A percentile compares a stretch with the other conserved stretches of the same genome.
Evolutionary conservation across 2,797 vertebrate genomes (phyloP).

Genomic region (Micrastur ruficollis): DNA sequence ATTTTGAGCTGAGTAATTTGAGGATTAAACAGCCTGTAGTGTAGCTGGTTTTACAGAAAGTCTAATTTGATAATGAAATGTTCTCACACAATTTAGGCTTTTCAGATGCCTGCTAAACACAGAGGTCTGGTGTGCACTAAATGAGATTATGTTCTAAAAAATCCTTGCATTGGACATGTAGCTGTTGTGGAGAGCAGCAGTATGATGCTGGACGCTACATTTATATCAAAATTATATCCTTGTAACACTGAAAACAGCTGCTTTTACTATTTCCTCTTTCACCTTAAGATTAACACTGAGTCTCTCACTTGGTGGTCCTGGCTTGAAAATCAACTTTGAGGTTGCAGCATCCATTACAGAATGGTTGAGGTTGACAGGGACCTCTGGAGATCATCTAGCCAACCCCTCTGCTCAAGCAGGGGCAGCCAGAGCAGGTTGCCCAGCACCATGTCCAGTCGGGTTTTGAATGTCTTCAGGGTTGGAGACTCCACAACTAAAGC

Average conservation of each 20-base stretch:
- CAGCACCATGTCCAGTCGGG: not conserved
- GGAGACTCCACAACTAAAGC: not conserved
- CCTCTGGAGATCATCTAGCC: not conserved
- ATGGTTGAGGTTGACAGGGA: not conserved
- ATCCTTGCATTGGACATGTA: not conserved
- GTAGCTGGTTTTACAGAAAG: slow-evolving; percentile 31
- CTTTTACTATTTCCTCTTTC: not conserved
- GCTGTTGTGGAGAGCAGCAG: not conserved
- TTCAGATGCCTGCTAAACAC: slow-evolving; percentile 27
- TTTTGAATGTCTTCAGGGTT: not conserved
- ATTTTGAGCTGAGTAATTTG: slow-evolving; percentile 27
- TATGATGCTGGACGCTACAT: not conserved
- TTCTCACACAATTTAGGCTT: slow-evolving; percentile 14
- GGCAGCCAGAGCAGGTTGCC: not conserved
- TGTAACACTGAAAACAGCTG: not conserved
- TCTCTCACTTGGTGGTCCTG: not conserved
- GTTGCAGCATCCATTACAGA: not conserved
- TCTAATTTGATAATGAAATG: slow-evolving; percentile 39
- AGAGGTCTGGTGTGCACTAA: not conserved
- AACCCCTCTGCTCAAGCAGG: not conserved
- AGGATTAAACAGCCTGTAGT: slow-evolving; percentile 14
- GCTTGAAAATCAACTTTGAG: not conserved
- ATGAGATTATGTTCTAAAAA: not conserved
- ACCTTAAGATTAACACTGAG: not conserved
- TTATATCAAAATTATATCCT: not conserved